phyloP scores from a whole-genome alignment of 1,140 invertebrate genomes.

The Pantala flavescens region DNA sequence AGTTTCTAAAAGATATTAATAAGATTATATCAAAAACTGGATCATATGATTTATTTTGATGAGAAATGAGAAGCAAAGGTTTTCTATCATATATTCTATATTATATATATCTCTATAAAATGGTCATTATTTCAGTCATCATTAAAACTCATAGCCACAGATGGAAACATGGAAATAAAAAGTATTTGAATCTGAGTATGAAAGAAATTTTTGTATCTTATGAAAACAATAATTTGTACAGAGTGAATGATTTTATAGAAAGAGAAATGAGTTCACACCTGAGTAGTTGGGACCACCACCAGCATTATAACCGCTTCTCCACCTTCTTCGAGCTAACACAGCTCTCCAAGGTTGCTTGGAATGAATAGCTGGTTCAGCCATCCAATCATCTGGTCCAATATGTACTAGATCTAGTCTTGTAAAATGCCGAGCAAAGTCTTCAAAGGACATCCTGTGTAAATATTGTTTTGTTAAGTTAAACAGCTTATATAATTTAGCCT shows the following conservation, averaged over 20 bases:
- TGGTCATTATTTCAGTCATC: too few species aligned
- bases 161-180: too few species aligned
- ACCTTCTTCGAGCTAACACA: slow-evolving; percentile 53
- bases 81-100: too few species aligned
- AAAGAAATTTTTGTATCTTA: too few species aligned
- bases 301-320: slow-evolving; percentile 57
- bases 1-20: slow-evolving; percentile 40
- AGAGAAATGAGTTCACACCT: slow-evolving; percentile 32
- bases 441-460: slow-evolving; percentile 60
- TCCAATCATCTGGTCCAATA: slow-evolving; percentile 65
- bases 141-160: too few species aligned
- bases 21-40: background rate
- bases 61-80: too few species aligned
- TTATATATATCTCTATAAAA: too few species aligned
- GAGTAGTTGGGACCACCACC: slow-evolving; percentile 50
- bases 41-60: too few species aligned
- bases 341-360: slow-evolving; percentile 59
- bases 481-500: too few species aligned
- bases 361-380: slow-evolving; percentile 52
- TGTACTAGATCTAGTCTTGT: slow-evolving; percentile 64
- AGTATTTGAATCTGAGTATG: too few species aligned
- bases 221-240: too few species aligned
- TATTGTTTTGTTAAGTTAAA: too few species aligned
- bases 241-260: slow-evolving; percentile 10
- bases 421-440: slow-evolving; percentile 58